phyloP scores from a whole-genome alignment of 2,113 vertebrate species.

The Rhinoderma darwinii region DNA sequence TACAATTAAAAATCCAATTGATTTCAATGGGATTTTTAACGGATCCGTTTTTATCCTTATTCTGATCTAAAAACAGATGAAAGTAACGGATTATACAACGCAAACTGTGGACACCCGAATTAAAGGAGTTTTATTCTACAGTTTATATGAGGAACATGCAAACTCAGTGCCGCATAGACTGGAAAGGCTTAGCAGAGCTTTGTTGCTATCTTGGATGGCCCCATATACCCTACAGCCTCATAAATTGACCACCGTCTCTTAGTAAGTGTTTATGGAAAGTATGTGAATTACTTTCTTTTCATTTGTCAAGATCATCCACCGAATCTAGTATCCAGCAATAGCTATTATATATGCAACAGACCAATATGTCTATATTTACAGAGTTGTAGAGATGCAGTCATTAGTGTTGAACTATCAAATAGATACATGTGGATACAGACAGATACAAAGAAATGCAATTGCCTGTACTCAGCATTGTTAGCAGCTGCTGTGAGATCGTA shows the following conservation, averaged over 20 bases:
- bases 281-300: neutral
- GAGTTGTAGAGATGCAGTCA: neutral
- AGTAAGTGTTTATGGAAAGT: neutral
- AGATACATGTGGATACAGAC: neutral
- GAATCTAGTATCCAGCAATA: too few species aligned
- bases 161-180: too few species aligned
- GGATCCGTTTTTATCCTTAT: too few species aligned
- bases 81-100: too few species aligned
- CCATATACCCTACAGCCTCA: neutral
- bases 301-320: neutral
- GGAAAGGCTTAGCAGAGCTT: too few species aligned
- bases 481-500: neutral
- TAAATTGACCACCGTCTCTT: neutral
- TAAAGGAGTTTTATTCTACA: too few species aligned
- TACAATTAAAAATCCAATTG: too few species aligned
- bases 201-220: too few species aligned
- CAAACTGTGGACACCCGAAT: too few species aligned
- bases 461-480: neutral
- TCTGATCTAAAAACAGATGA: too few species aligned
- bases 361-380: conserved; percentile 17
- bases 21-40: too few species aligned
- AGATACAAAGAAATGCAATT: neutral
- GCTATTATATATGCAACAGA: neutral
- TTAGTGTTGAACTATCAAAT: neutral
- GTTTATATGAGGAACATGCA: too few species aligned